Conservation (phyloP, 2,888 invertebrate genomes). For the Drosophila macrospina region DNA sequence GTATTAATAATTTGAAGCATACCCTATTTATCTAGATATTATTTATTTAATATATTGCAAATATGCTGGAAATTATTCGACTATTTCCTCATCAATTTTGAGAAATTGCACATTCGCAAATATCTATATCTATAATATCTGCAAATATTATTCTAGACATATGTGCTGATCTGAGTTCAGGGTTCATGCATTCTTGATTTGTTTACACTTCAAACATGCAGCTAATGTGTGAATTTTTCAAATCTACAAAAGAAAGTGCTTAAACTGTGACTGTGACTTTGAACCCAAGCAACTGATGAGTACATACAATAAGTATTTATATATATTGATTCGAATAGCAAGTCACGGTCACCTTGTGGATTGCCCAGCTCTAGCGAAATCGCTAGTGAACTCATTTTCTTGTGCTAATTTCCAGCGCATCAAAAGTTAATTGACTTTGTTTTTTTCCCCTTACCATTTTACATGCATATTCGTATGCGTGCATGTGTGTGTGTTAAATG, state of each 20-base stretch:
- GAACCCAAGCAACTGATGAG: not conserved
- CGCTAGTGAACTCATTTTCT: conserved; percentile 36
- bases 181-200: conserved; percentile 1
- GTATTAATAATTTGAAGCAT: not conserved
- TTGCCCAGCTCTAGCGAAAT: conserved; percentile 37
- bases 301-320: not conserved
- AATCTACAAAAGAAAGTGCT: not conserved
- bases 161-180: not conserved
- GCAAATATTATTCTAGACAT: not conserved
- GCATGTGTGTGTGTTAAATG: conserved; percentile 9
- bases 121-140: not conserved
- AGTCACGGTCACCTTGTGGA: conserved; percentile 7
- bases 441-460: conserved; percentile 5
- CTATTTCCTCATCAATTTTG: not conserved
- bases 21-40: not conserved
- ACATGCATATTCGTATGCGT: conserved; percentile 9
- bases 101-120: not conserved
- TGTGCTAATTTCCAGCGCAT: conserved; percentile 54
- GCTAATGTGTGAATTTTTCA: conserved; percentile 7
- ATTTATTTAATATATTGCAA: too few relatives aligned
- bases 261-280: conserved; percentile 2
- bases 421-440: conserved; percentile 51
- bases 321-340: not conserved
- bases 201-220: conserved; percentile 2
- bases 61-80: too few relatives aligned